A percentile compares a stretch with the other conserved stretches of the same genome.
Evolutionary conservation across 2,113 vertebrate species (phyloP).

Genomic region (Oreotragus oreotragus): DNA sequence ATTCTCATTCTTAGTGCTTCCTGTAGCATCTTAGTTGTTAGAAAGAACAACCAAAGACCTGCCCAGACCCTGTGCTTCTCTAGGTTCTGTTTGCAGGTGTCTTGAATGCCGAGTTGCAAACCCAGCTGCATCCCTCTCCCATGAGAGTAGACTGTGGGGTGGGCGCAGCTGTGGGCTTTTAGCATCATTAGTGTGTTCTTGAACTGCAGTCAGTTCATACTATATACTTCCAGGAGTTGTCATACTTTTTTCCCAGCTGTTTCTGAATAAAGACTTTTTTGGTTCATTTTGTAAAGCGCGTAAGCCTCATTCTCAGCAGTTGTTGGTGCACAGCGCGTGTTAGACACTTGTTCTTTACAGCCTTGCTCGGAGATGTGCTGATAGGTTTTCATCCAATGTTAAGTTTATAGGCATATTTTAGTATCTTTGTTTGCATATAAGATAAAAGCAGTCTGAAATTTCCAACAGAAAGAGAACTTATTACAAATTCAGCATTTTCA

Average conservation of each 20-base stretch:
- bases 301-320: neutral
- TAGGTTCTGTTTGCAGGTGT: neutral
- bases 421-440: neutral
- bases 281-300: neutral
- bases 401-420: neutral
- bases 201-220: neutral
- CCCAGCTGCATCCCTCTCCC: neutral
- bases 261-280: neutral
- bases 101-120: neutral
- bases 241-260: neutral
- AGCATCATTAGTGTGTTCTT: neutral
- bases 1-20: neutral
- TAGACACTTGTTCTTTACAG: neutral
- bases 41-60: neutral
- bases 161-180: neutral
- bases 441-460: neutral
- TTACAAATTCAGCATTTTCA: neutral
- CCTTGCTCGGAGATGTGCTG: neutral
- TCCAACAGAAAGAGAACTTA: neutral
- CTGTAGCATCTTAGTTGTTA: neutral
- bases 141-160: neutral
- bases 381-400: neutral
- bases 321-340: neutral
- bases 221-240: neutral
- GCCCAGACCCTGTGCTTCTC: neutral